phyloP scores from a whole-genome alignment of 2,113 vertebrate genomes.

The Apodemus sylvaticus region DNA sequence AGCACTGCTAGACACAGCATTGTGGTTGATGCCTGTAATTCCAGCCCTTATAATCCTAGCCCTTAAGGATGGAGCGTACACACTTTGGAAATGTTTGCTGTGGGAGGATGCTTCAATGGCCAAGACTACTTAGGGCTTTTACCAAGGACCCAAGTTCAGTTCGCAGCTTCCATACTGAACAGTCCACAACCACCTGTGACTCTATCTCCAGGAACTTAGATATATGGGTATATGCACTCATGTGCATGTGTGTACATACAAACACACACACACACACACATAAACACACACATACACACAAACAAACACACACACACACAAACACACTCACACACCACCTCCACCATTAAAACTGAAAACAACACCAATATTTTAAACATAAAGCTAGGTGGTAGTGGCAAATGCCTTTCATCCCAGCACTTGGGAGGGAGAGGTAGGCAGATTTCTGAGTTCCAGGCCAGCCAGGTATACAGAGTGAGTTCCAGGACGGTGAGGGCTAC shows the following conservation, averaged over 20 bases:
- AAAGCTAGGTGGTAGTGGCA: no score
- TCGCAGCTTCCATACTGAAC: neutral
- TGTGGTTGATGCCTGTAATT: neutral
- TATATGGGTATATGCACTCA: neutral
- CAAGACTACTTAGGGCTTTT: neutral
- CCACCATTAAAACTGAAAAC: no score
- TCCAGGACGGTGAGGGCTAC: neutral
- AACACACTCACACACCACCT: no score
- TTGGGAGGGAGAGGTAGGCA: no score
- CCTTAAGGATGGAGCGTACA: neutral
- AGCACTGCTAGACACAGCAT: neutral
- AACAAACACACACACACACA: no score
- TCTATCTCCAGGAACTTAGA: neutral
- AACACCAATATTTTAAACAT: no score
- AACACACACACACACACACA: neutral
- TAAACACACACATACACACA: no score
- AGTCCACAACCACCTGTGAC: neutral
- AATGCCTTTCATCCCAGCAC: no score
- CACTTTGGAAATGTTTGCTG: neutral
- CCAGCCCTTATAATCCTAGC: neutral
- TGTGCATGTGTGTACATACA: no score
- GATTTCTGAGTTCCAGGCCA: no score
- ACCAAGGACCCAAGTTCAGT: neutral
- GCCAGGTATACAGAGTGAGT: no score
- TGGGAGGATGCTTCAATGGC: neutral